Evolutionary conservation across 2,797 vertebrate species (phyloP).

Genomic region (Schizopygopsis pylzovi): DNA sequence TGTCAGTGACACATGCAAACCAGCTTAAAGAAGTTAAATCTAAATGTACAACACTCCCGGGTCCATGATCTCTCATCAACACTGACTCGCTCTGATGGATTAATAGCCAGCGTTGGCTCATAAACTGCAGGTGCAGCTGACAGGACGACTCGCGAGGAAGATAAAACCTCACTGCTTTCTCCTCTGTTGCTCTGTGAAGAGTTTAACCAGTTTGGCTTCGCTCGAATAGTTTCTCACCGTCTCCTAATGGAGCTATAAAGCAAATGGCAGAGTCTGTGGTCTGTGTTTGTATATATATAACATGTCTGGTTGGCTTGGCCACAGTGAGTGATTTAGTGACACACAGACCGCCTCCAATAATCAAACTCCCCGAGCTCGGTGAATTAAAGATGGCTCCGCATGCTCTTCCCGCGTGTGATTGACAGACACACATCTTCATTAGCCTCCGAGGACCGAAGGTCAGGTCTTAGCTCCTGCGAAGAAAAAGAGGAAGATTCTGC

Average conservation of each 20-base stretch:
- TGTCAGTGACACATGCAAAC: not conserved
- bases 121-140: not conserved
- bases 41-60: not conserved
- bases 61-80: not conserved
- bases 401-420: slow-evolving; percentile 1
- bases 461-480: not conserved
- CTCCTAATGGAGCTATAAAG: not conserved
- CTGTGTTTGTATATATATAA: not conserved
- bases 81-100: not conserved
- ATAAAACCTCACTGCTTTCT: not conserved
- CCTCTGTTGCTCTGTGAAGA: not conserved
- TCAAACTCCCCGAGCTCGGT: slow-evolving; percentile 57
- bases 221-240: not conserved
- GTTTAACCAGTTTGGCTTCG: not conserved
- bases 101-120: not conserved
- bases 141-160: not conserved
- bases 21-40: not conserved
- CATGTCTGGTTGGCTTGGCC: not conserved
- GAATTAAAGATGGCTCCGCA: slow-evolving; percentile 61
- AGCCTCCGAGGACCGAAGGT: not conserved
- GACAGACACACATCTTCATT: slow-evolving; percentile 18
- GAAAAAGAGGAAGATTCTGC: not conserved
- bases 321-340: slow-evolving; percentile 30
- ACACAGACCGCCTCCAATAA: slow-evolving; percentile 53
- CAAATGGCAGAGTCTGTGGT: not conserved